Evolutionary conservation across 2,797 vertebrate species (phyloP).

Genomic region (Merluccius polli): DNA sequence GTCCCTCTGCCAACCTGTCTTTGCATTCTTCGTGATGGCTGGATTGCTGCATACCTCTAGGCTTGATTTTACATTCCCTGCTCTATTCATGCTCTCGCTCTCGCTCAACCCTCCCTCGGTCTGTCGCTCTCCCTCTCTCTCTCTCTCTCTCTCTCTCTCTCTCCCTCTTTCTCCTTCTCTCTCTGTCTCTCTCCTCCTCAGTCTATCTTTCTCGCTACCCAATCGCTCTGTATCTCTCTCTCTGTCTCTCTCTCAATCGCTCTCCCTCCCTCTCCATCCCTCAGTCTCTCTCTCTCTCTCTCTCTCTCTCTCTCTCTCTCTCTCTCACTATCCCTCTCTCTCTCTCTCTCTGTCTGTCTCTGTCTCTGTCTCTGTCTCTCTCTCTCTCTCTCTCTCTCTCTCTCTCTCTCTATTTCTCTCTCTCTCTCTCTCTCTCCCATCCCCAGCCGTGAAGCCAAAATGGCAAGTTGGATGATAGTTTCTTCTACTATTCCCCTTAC

Average conservation of each 20-base stretch:
- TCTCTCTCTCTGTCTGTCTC: neutral
- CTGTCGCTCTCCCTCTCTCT: too few species aligned
- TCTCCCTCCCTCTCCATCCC: conserved; percentile 17
- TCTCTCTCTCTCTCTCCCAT: neutral
- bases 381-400: conserved; percentile 15
- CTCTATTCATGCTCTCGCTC: conserved; percentile 16
- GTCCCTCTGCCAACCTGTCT: conserved; percentile 6
- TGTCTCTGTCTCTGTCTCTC: conserved; percentile 15
- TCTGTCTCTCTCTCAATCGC: conserved; percentile 8
- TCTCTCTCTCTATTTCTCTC: conserved; percentile 7
- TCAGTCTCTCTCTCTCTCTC: conserved; percentile 19
- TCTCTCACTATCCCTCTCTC: conserved; percentile 3
- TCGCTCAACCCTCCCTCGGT: neutral
- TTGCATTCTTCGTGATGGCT: conserved; percentile 17
- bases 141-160: neutral
- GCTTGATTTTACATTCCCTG: conserved; percentile 9
- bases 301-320: conserved; percentile 11
- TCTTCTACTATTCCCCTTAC: neutral
- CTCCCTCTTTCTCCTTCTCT: neutral
- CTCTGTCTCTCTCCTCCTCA: neutral
- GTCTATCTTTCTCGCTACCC: conserved; percentile 5
- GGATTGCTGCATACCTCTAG: conserved; percentile 16
- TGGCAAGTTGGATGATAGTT: neutral
- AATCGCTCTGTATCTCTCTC: conserved; percentile 1
- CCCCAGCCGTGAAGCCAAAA: neutral